Base-by-base conservation (phyloP, 2,888 invertebrate genomes). In the Tortrix viridana region DNA sequence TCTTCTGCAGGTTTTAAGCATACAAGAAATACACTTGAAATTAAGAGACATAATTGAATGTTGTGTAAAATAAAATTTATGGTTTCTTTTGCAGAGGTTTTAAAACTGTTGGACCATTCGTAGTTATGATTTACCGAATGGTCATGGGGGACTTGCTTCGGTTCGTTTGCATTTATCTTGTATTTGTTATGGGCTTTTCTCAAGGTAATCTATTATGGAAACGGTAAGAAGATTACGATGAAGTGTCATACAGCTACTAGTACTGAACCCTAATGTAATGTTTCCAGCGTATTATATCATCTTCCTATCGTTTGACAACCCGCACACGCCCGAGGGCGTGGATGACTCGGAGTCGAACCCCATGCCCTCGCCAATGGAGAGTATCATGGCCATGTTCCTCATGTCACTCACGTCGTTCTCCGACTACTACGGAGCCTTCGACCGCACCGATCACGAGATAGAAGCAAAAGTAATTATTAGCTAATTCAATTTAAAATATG, bases 101-200 rank as follows among this genome's bases (percentile, higher is more conserved):
- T 86, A 98, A 98, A 88, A 98, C 98, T 0, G 98, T 99, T 1
- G 99, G 99, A 3, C 99, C 99, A 0, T 99, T 99, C 94, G 99
- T 99, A n/a, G 98, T 99, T 71, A 99, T 99, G 99, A 98, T 99
- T 73, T 99, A 99, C 89, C 95, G 98, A 69, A 99, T 99, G 98
- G 97, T 99, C 53, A 96, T 97, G 94, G 98, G 99, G 60, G 99
- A 99, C 89, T 93, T 99, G 32, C 92, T 99, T 23, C 94, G 99
- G 69, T 99, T 99, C 86, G 98, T 98, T 67, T 96, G 97, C 52
- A 99, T 99, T 80, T 99, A 99, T 82, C 91, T 98, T 68, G 98
- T 99, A 3, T 99, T 99, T 82, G 97, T 99, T 5, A 96, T 99
- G 95, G 98, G 98, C 64, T 99, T 99, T 81, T 98, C 99, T 2